These are phyloP conservation scores for Hiodon tergisus DNA, from an alignment of 2,113 vertebrate genomes.

Conservation along the genomic window DNA sequence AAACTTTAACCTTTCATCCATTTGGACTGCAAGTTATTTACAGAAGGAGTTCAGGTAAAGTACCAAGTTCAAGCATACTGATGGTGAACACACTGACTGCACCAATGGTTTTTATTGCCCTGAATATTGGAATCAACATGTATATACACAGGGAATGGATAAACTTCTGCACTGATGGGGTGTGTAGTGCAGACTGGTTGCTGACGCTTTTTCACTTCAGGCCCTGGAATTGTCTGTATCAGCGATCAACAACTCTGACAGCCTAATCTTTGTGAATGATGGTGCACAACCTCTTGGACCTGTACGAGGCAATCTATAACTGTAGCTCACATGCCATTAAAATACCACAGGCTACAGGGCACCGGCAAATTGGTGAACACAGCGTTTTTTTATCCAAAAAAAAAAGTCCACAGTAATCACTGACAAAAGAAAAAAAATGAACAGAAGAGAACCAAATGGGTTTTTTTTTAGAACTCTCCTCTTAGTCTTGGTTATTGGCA, in stretches of 20 bases:
- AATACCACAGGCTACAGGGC: no score
- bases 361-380: no score
- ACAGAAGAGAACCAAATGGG: slow-evolving; percentile 59
- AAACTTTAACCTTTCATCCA: no score
- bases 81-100: no score
- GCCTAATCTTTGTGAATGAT: not conserved
- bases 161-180: not conserved
- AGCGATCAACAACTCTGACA: not conserved
- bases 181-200: not conserved
- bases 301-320: not conserved
- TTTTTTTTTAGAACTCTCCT: slow-evolving; percentile 15
- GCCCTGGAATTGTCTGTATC: not conserved
- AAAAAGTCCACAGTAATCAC: not conserved
- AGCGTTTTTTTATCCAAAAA: no score
- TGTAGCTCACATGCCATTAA: not conserved
- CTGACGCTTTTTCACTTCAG: not conserved
- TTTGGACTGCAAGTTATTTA: no score
- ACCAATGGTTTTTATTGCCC: no score
- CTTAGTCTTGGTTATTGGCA: no score
- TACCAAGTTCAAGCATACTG: no score
- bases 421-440: slow-evolving; percentile 44
- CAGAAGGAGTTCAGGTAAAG: no score
- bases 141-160: not conserved
- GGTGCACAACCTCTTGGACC: not conserved
- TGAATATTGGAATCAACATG: no score